Evolutionary conservation across 2,113 vertebrate genomes (phyloP), one percentile per base, ranked within the genome.

Genomic region (Macrotis lagotis): DNA sequence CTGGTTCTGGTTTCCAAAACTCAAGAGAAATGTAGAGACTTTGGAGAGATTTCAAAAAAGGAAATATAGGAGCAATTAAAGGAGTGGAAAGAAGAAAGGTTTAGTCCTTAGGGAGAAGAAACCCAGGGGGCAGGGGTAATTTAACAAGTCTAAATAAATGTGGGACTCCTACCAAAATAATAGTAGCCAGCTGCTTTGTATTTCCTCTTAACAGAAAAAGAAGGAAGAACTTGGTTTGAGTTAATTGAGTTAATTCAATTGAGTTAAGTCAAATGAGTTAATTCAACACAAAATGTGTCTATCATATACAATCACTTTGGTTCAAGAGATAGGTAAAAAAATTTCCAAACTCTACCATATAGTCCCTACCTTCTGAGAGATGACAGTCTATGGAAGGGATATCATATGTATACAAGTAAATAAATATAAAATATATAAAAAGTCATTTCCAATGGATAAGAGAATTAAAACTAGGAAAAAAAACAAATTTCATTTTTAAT

Each of bases 11-110:
- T 90, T 90, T 90, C 90, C 25, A 90, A 51, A 51, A 31, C 90
- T 51, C 28, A 90, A 51, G 4, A 90, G 90, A 28, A 90, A 90
- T 44, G 37, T 51, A 51, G 50, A 90, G 31, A 90, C 14, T 90
- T 90, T 90, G 90, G 90, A 51, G 37, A 51, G 6, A 4, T 50
- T 90, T n/a, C 90, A 90, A 49, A 51, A 90, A 25, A n/a, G 90
- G 90, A 90, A 90, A n/a, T 24, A 44, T 44, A 44, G 44, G 66
- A 50, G 90, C n/a, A n/a, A n/a, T 90, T 90, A 90, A 90, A 90
- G 50, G 37, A 1, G 51, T 90, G 50, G 37, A 90, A 90, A 24
- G 8, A 51, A 51, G 49, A 51, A 90, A 51, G 31, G 31, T 90
- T n/a, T 83, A 83, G 44, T 83, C 25, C 50, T 90, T 51, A n/a